Evolutionary conservation across 1,140 invertebrate genomes (phyloP).

Genomic region (Elysia chlorotica): DNA sequence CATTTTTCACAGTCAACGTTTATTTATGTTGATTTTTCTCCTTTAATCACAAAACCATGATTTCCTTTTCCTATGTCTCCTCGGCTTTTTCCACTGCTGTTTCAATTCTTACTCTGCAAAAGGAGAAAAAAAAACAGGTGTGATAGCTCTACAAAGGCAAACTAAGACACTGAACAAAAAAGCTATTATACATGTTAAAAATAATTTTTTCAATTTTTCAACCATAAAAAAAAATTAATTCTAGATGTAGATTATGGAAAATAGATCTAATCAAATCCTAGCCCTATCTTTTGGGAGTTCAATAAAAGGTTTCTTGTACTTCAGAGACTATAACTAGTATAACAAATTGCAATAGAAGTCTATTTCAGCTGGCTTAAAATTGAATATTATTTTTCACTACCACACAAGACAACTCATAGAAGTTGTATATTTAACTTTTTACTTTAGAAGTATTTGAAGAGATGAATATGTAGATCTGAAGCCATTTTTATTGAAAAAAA

Average conservation of each 20-base stretch:
- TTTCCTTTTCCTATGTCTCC: no score
- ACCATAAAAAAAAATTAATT: no score
- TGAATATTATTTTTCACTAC: not conserved
- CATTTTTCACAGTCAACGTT: no score
- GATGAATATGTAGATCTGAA: not conserved
- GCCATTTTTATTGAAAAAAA: not conserved
- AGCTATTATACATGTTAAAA: no score
- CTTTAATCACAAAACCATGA: no score
- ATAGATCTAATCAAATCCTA: not conserved
- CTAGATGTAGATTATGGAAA: not conserved
- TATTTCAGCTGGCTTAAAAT: not conserved
- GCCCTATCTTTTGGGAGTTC: not conserved
- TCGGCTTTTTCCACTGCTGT: no score
- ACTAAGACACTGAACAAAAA: no score
- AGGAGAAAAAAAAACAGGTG: no score
- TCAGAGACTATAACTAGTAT: not conserved
- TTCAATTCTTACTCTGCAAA: no score
- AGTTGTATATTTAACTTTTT: not conserved
- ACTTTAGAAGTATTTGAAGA: not conserved
- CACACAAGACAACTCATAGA: not conserved
- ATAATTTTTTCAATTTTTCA: no score
- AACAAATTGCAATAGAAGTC: not conserved
- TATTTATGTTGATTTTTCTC: no score
- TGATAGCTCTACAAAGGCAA: no score
- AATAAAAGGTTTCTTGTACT: not conserved